A percentile compares a stretch with the other conserved stretches of the same genome.
Conservation (phyloP, 2,113 vertebrate species). For the Microcebus lehilahytsara region DNA sequence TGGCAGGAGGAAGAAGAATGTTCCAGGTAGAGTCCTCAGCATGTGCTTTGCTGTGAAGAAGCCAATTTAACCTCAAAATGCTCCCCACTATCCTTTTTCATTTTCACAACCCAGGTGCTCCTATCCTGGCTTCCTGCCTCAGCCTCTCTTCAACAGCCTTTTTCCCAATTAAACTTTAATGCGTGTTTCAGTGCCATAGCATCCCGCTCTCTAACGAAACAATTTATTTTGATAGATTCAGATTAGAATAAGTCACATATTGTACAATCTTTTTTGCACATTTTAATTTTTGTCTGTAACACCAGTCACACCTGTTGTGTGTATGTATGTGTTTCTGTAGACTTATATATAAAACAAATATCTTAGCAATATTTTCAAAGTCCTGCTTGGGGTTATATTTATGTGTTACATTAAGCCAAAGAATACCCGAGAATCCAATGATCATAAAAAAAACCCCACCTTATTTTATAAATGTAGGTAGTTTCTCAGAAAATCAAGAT, state of each 20-base stretch:
- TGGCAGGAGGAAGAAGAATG: neutral
- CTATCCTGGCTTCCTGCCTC: neutral
- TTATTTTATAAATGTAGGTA: neutral
- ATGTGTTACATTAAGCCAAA: neutral
- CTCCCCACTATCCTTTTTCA: neutral
- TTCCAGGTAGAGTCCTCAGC: neutral
- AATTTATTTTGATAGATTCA: slow-evolving; percentile 9
- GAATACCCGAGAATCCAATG: neutral
- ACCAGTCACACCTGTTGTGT: neutral
- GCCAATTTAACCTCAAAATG: slow-evolving; percentile 6
- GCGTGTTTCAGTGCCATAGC: neutral
- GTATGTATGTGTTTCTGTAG: neutral
- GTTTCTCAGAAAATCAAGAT: slow-evolving; percentile 9
- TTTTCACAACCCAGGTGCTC: slow-evolving; percentile 44
- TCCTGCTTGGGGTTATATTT: neutral
- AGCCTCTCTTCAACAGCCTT: neutral
- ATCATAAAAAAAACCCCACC: neutral
- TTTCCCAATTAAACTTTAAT: slow-evolving; percentile 46
- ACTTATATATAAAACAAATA: neutral
- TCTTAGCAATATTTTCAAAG: slow-evolving; percentile 6
- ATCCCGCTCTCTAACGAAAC: neutral
- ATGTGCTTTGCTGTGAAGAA: neutral
- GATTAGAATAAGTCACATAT: neutral
- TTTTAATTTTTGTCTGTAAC: slow-evolving; percentile 11
- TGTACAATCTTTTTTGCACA: neutral